Conservation (phyloP, 2,797 vertebrate genomes). For the Periophthalmus magnuspinnatus region DNA sequence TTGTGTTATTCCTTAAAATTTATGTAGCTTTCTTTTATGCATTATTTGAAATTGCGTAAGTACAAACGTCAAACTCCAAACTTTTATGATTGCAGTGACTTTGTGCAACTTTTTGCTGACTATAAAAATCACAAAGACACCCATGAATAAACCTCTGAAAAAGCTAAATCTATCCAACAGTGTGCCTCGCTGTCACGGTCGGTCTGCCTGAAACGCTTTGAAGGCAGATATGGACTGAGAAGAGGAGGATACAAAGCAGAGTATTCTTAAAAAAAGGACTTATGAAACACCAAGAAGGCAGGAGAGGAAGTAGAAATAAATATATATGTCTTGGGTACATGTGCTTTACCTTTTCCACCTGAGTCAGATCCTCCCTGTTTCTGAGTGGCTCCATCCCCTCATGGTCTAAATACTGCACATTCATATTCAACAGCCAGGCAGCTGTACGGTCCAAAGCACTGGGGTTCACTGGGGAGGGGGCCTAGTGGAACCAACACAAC, state of each 20-base stretch:
- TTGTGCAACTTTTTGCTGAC: conserved; percentile 7
- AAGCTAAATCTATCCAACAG: not conserved
- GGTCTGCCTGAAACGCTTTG: not conserved
- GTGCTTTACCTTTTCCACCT: conserved; percentile 96
- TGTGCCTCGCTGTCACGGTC: conserved; percentile 4
- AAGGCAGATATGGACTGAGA: conserved; percentile 25
- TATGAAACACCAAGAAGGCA: conserved; percentile 39
- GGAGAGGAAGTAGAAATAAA: conserved; percentile 36
- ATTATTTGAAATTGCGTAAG: not conserved
- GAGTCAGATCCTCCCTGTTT: conserved; percentile 96
- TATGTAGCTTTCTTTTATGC: not conserved
- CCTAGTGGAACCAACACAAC: conserved; percentile 90
- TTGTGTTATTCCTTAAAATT: too few relatives aligned
- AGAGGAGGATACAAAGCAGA: conserved; percentile 29
- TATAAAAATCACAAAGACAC: conserved; percentile 11
- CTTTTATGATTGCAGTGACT: conserved; percentile 7
- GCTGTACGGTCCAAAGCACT: conserved; percentile 99
- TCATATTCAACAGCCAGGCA: conserved; percentile 99
- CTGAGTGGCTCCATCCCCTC: conserved; percentile 92
- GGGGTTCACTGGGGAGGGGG: conserved; percentile 98
- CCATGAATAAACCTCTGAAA: conserved; percentile 6
- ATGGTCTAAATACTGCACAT: conserved; percentile 98
- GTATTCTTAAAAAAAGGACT: conserved; percentile 29
- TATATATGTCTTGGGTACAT: conserved; percentile 20
- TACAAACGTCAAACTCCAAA: conserved; percentile 11